These are phyloP conservation scores for Paratilapia polleni DNA, from an alignment of 2,113 vertebrate species.

Conservation along the genomic window DNA sequence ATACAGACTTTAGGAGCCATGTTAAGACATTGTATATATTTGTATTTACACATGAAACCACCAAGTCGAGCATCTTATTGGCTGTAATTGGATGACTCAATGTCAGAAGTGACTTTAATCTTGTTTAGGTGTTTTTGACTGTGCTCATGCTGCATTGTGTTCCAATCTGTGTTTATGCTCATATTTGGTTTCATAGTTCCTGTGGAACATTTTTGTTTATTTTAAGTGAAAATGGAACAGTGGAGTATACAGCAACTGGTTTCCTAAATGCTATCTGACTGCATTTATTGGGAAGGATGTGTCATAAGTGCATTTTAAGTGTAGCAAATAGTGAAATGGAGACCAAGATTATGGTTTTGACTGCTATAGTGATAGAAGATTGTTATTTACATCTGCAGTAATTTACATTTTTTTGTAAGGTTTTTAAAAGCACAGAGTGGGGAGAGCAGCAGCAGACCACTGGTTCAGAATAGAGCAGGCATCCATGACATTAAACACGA, in stretches of 20 bases:
- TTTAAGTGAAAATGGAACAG: constrained; percentile 4
- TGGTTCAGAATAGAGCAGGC: too few species aligned
- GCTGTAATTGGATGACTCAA: not conserved
- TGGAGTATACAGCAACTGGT: not conserved
- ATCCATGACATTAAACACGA: not conserved
- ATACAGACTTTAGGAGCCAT: not conserved
- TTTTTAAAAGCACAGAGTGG: too few species aligned
- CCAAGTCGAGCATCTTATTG: not conserved
- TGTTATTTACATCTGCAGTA: too few species aligned
- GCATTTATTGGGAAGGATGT: not conserved
- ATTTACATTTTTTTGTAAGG: too few species aligned
- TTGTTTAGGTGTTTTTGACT: not conserved
- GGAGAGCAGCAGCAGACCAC: too few species aligned
- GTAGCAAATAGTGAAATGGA: not conserved
- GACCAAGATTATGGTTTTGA: not conserved
- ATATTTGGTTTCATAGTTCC: not conserved
- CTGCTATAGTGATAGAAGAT: accelerated
- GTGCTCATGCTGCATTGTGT: not conserved
- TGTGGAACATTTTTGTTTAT: constrained; percentile 6
- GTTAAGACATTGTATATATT: accelerated
- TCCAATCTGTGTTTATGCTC: not conserved
- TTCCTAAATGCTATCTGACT: not conserved
- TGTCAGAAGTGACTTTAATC: not conserved
- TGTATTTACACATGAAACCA: not conserved
- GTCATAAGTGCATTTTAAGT: not conserved